Conservation (phyloP, 2,113 vertebrate genomes). For the Macquaria australasica region DNA sequence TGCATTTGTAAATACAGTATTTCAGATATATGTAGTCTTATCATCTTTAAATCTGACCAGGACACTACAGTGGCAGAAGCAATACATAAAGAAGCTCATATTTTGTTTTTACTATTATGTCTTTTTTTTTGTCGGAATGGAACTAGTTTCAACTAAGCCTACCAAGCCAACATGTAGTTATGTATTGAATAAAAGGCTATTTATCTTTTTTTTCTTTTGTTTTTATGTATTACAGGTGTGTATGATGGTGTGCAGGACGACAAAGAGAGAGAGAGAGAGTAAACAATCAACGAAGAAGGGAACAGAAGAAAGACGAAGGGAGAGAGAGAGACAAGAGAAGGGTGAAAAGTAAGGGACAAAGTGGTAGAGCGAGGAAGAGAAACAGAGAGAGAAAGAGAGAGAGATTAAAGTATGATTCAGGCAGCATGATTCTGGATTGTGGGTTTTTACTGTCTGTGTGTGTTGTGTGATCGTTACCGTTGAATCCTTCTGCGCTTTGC, state of each 20-base stretch:
- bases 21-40: conserved; percentile 79
- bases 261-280: conserved; percentile 31
- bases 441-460: conserved; percentile 48
- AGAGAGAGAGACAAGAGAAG: neutral
- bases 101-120: conserved; percentile 61
- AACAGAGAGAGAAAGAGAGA: neutral
- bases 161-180: conserved; percentile 76
- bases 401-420: conserved; percentile 57
- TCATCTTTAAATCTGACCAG: conserved; percentile 74
- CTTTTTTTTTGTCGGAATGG: conserved; percentile 76
- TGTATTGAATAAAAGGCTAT: conserved; percentile 73
- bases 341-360: neutral
- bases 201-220: conserved; percentile 50
- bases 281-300: neutral
- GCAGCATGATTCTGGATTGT: conserved; percentile 70
- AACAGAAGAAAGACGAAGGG: neutral
- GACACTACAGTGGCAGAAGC: conserved; percentile 81
- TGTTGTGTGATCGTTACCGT: conserved; percentile 61
- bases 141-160: conserved; percentile 77
- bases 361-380: conserved; percentile 19
- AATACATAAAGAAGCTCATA: conserved; percentile 79
- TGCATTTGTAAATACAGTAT: conserved; percentile 79
- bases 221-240: conserved; percentile 70
- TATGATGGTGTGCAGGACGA: conserved; percentile 64
- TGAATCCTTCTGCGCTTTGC: conserved; percentile 59